Evolutionary conservation across 2,888 invertebrate genomes (phyloP).

Genomic region (Cephonodes hylas): DNA sequence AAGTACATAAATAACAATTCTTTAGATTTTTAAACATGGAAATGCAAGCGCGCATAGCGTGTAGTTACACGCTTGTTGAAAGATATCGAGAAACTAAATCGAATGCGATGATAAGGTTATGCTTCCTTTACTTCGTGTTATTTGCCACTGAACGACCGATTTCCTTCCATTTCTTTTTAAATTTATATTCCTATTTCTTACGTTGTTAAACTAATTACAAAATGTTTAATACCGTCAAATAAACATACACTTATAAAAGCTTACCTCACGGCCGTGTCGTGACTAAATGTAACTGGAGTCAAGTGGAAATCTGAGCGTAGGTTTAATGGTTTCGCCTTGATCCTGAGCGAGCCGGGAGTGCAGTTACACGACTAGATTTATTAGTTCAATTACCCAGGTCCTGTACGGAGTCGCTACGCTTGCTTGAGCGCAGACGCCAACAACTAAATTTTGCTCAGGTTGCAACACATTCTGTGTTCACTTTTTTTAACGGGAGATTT

Average conservation of each 20-base stretch:
- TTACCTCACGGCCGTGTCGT: slow-evolving; percentile 25
- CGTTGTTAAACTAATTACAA: neutral
- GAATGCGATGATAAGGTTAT: slow-evolving; percentile 29
- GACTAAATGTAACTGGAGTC: slow-evolving; percentile 46
- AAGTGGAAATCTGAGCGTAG: slow-evolving; percentile 57
- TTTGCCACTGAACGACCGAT: slow-evolving; percentile 15
- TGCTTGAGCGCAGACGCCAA: slow-evolving; percentile 69
- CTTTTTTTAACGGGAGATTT: slow-evolving; percentile 11
- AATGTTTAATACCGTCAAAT: neutral
- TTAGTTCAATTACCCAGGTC: slow-evolving; percentile 77
- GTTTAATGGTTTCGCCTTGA: slow-evolving; percentile 71
- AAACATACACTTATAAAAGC: neutral
- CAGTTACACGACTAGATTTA: slow-evolving; percentile 75
- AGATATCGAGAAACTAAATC: slow-evolving; percentile 22
- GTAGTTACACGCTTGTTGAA: slow-evolving; percentile 19
- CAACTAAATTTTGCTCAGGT: slow-evolving; percentile 70
- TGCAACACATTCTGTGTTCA: slow-evolving; percentile 42
- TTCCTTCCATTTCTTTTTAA: neutral
- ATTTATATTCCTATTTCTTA: too few species aligned
- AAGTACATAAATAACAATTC: neutral
- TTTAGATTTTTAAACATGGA: neutral
- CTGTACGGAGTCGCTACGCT: slow-evolving; percentile 65
- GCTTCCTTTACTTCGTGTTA: slow-evolving; percentile 26
- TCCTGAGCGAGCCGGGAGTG: slow-evolving; percentile 59
- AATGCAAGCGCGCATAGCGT: neutral